phyloP scores from a whole-genome alignment of 2,888 invertebrate genomes.

The Aspidapion aeneum region DNA sequence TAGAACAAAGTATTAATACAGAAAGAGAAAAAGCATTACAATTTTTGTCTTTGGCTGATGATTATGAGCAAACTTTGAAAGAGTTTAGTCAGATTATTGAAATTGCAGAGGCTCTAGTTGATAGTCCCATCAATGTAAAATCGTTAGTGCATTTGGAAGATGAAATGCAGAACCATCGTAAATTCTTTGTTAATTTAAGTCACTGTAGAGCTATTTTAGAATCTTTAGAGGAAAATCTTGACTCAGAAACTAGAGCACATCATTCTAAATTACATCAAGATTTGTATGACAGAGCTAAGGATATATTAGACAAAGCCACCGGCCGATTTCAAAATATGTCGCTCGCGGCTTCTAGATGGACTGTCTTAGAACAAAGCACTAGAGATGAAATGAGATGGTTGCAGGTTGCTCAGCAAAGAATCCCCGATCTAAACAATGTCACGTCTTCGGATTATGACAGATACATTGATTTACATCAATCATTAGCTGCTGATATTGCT shows the following conservation, averaged over 20 bases:
- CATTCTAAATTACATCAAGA: conserved; percentile 72
- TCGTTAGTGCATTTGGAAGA: conserved; percentile 79
- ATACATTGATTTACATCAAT: conserved; percentile 79
- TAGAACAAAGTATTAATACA: conserved; percentile 64
- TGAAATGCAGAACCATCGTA: conserved; percentile 85
- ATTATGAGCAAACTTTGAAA: conserved; percentile 83
- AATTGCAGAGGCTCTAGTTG: conserved; percentile 76
- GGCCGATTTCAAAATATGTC: conserved; percentile 80
- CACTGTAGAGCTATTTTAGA: conserved; percentile 84
- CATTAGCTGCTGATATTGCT: conserved; percentile 72
- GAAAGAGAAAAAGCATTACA: conserved; percentile 77
- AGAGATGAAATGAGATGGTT: conserved; percentile 82
- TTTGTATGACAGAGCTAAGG: conserved; percentile 70
- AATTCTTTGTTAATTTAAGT: conserved; percentile 84
- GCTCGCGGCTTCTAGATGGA: conserved; percentile 81
- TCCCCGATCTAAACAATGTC: conserved; percentile 76
- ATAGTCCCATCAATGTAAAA: conserved; percentile 71
- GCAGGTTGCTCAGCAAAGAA: conserved; percentile 77
- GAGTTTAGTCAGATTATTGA: conserved; percentile 85
- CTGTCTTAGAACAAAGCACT: conserved; percentile 74
- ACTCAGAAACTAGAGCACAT: conserved; percentile 71
- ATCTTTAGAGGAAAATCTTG: conserved; percentile 79
- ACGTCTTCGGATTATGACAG: conserved; percentile 82
- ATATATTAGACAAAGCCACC: conserved; percentile 77
- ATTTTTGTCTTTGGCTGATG: conserved; percentile 72